Evolutionary conservation across 2,888 invertebrate genomes (phyloP).

Genomic region (Hofmannophila pseudospretella): DNA sequence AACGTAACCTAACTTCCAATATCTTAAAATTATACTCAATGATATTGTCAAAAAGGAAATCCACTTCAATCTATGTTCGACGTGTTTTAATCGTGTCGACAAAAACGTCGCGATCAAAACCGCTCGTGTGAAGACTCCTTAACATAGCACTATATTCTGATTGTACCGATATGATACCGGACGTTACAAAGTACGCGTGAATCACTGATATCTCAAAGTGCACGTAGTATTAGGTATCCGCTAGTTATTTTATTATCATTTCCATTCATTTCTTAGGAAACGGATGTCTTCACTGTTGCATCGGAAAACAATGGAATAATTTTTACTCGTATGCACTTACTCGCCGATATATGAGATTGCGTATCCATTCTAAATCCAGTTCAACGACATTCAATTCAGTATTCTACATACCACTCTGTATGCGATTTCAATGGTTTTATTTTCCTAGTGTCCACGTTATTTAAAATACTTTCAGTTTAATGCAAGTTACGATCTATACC

Average conservation of each 20-base stretch:
- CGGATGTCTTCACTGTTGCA: not conserved
- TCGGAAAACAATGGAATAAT: no score
- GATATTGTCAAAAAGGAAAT: no score
- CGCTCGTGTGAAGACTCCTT: not conserved
- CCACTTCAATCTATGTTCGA: no score
- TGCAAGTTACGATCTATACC: no score
- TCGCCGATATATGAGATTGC: not conserved
- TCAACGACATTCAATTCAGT: not conserved
- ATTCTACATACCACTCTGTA: no score
- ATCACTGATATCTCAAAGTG: constrained; percentile 4
- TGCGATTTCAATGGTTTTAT: no score
- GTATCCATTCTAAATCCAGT: not conserved
- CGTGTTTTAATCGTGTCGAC: no score
- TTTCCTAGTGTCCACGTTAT: no score
- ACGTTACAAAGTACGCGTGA: constrained; percentile 4
- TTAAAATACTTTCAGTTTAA: no score
- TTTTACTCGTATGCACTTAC: no score
- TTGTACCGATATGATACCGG: constrained; percentile 3
- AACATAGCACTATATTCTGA: not conserved
- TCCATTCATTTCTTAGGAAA: constrained; percentile 5
- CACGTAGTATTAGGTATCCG: constrained; percentile 6
- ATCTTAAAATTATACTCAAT: no score
- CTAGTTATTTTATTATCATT: constrained; percentile 1
- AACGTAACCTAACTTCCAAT: no score
- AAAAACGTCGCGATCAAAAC: not conserved